Evolutionary conservation across 1,140 invertebrate species (phyloP).

Genomic region (Mizuhopecten yessoensis): DNA sequence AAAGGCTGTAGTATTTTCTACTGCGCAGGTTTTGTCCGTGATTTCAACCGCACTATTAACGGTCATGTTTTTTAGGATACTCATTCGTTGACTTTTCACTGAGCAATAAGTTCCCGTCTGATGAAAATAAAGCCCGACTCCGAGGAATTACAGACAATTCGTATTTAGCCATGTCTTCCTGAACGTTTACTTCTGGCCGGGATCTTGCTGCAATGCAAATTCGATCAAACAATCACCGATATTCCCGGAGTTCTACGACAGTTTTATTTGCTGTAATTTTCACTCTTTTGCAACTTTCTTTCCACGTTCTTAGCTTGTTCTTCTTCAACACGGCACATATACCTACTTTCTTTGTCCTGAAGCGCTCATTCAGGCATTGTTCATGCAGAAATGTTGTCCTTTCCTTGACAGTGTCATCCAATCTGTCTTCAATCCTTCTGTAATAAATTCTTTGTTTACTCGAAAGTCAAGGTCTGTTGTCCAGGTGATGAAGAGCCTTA

Average conservation of each 20-base stretch:
- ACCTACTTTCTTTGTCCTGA: neutral
- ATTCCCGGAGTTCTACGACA: constrained; percentile 50
- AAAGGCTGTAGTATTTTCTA: neutral
- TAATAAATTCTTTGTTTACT: constrained; percentile 22
- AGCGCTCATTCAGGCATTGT: neutral
- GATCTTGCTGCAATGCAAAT: constrained; percentile 45
- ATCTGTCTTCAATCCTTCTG: neutral
- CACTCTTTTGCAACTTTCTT: constrained; percentile 21
- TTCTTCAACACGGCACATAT: constrained; percentile 48
- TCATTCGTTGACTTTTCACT: constrained; percentile 42
- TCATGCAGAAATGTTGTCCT: neutral
- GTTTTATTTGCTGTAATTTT: neutral
- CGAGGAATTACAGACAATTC: constrained; percentile 53
- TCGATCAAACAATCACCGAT: constrained; percentile 49
- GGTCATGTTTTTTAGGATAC: constrained; percentile 42
- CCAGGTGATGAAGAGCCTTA: neutral
- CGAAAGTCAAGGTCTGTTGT: neutral
- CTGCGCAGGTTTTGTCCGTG: neutral
- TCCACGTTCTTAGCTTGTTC: constrained; percentile 53
- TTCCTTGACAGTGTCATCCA: neutral
- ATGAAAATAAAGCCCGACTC: constrained; percentile 42
- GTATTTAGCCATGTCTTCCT: constrained; percentile 47
- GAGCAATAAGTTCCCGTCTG: neutral
- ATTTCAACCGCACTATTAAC: neutral
- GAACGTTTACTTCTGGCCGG: constrained; percentile 47